These are phyloP conservation scores for Euplexia lucipara DNA, from an alignment of 2,888 invertebrate genomes.

Conservation along the genomic window DNA sequence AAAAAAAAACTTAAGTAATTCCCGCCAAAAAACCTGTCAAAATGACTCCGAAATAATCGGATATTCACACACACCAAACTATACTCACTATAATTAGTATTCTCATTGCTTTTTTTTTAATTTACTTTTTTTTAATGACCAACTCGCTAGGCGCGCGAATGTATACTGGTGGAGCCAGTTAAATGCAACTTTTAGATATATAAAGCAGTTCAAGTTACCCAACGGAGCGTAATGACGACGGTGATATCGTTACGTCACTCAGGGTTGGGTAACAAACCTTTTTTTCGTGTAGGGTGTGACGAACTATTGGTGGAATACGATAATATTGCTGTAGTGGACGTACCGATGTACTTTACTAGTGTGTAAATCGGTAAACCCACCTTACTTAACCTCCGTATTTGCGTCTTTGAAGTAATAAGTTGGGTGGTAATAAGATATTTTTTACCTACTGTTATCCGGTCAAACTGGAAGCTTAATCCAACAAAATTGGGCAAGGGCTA, in stretches of 20 bases:
- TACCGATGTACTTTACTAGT: background rate
- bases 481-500: too few relatives aligned
- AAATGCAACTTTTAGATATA: constrained; percentile 85
- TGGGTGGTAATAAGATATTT: too few relatives aligned
- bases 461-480: too few relatives aligned
- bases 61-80: constrained; percentile 44
- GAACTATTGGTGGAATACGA: background rate
- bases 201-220: constrained; percentile 79
- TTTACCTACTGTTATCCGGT: too few relatives aligned
- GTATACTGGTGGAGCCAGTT: constrained; percentile 72
- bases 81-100: constrained; percentile 74
- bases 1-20: constrained; percentile 7
- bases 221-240: constrained; percentile 47
- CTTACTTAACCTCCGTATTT: too few relatives aligned
- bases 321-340: background rate
- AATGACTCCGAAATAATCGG: constrained; percentile 18
- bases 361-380: background rate
- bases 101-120: constrained; percentile 53
- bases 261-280: constrained; percentile 57
- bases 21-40: constrained; percentile 54
- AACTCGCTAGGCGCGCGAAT: constrained; percentile 59
- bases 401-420: too few relatives aligned
- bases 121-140: constrained; percentile 68
- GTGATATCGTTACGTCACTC: constrained; percentile 65
- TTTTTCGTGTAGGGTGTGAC: constrained; percentile 40